A percentile compares a stretch with the other conserved stretches of the same genome.
phyloP scores from a whole-genome alignment of 35 echinoderm and acorn worm species.

The Lytechinus variegatus region DNA sequence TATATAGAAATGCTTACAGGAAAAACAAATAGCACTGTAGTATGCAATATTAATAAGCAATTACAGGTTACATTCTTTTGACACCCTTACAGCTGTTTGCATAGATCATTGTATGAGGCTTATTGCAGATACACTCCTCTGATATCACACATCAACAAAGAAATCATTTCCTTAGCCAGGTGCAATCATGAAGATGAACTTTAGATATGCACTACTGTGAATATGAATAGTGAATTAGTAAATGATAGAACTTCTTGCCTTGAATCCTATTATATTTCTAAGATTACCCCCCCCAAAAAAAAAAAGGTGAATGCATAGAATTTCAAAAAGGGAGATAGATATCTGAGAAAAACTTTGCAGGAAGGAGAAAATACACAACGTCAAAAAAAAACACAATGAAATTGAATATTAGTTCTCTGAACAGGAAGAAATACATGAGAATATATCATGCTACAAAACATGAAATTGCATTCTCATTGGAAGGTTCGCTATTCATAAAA shows the following conservation, averaged over 20 bases:
- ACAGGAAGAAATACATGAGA: background rate
- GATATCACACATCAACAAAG: background rate
- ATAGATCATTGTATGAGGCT: background rate
- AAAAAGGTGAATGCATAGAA: background rate
- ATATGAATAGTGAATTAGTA: too few species aligned
- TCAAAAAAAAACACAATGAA: background rate
- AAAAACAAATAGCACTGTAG: background rate
- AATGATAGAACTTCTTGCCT: background rate
- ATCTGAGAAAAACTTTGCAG: background rate
- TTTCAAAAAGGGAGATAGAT: background rate
- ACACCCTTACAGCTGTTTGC: background rate
- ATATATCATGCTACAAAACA: too few species aligned
- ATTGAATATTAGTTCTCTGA: background rate
- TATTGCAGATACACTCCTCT: background rate
- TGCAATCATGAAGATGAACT: background rate
- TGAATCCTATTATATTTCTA: background rate
- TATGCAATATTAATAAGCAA: background rate
- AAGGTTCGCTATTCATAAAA: too few species aligned
- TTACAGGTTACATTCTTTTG: background rate
- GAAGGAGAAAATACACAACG: too few species aligned
- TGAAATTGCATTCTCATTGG: background rate
- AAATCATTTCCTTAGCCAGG: background rate
- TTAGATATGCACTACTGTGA: too few species aligned
- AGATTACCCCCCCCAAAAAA: background rate
- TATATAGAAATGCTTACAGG: too few species aligned